These are phyloP conservation scores for Oreochromis niloticus DNA, from an alignment of 2,113 vertebrate genomes.

Conservation along the genomic window DNA sequence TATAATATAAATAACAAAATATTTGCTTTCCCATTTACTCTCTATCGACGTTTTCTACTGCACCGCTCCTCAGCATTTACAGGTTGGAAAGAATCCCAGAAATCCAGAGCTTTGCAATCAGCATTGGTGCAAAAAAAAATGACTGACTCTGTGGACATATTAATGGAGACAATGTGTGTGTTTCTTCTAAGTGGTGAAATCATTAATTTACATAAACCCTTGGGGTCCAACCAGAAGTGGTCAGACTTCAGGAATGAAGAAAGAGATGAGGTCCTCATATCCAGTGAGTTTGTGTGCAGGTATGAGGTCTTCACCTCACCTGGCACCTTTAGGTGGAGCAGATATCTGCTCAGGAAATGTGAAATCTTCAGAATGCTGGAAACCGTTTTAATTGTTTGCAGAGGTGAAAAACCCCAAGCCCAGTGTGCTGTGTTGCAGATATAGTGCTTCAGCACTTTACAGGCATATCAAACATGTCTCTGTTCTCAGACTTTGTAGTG, in stretches of 20 bases:
- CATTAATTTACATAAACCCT: background rate
- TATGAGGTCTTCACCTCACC: background rate
- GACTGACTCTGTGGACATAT: background rate
- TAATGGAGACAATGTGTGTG: background rate
- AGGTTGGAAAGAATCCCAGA: background rate
- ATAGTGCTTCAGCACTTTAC: background rate
- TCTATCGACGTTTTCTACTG: constrained; percentile 14
- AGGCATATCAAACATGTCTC: background rate
- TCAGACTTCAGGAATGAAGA: background rate
- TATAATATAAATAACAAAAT: constrained; percentile 62
- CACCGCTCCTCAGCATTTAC: constrained; percentile 2
- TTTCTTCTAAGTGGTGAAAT: background rate
- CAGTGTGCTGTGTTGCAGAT: background rate
- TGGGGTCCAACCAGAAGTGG: background rate
- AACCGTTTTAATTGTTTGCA: background rate
- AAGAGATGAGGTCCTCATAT: background rate
- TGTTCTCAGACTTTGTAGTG: background rate
- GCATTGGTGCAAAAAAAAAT: background rate
- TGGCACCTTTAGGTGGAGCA: background rate
- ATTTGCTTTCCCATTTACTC: constrained; percentile 30
- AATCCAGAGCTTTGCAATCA: background rate
- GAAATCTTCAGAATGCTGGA: constrained; percentile 49
- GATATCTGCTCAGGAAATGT: constrained; percentile 28
- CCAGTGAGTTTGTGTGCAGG: background rate
- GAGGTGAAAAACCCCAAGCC: background rate